phyloP scores from a whole-genome alignment of 2,113 vertebrate species.

The Phaetusa simplex region DNA sequence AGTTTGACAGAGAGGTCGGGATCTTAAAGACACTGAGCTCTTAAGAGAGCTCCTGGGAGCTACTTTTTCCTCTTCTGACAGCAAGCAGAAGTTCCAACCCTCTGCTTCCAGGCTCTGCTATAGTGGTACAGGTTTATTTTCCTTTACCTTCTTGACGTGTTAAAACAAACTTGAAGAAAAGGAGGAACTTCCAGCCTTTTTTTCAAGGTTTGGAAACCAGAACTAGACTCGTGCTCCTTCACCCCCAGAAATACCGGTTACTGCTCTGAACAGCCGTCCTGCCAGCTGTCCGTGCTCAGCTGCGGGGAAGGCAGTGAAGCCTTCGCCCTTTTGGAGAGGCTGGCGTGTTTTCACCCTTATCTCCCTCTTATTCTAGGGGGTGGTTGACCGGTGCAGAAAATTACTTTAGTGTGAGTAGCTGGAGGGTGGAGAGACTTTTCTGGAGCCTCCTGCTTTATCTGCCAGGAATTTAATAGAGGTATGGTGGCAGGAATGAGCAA shows the following conservation, averaged over 20 bases:
- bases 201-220: not conserved
- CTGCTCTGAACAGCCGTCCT: not conserved
- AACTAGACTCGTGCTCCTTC: not conserved
- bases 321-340: not conserved
- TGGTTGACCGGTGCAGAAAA: not conserved
- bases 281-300: not conserved
- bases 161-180: not conserved
- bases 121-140: not conserved
- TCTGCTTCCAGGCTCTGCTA: not conserved
- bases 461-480: not conserved
- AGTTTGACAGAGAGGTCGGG: not conserved
- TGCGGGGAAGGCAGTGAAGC: not conserved
- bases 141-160: not conserved
- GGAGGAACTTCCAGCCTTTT: not conserved
- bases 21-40: not conserved
- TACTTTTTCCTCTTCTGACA: not conserved
- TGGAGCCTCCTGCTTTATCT: not conserved
- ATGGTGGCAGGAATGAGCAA: not conserved
- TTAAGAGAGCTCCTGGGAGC: not conserved
- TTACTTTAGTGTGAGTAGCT: not conserved
- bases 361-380: not conserved
- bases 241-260: not conserved
- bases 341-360: not conserved
- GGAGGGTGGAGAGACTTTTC: not conserved
- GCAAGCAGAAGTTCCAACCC: not conserved